These are phyloP conservation scores for Chrysina gloriosa DNA, from an alignment of 2,888 invertebrate genomes.

Conservation along the genomic window DNA sequence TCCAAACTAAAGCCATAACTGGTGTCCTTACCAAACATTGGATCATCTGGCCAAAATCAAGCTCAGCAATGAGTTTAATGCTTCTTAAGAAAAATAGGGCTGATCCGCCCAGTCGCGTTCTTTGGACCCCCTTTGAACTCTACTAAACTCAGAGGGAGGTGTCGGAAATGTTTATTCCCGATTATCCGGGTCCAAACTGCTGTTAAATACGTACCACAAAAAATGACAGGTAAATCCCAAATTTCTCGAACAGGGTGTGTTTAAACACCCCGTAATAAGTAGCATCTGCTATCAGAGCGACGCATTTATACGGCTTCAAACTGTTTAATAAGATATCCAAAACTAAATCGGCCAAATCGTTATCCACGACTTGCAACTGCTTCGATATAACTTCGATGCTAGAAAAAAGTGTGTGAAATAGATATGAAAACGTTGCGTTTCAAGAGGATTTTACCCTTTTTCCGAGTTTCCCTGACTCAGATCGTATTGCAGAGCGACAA, in stretches of 20 bases:
- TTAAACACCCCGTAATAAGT: conserved; percentile 69
- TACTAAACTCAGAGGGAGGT: too few relatives aligned
- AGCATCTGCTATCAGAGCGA: conserved; percentile 68
- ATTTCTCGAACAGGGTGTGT: conserved; percentile 65
- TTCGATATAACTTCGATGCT: conserved; percentile 35
- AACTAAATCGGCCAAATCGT: conserved; percentile 50
- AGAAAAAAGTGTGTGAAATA: neutral
- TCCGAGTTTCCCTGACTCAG: neutral
- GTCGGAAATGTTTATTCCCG: conserved; percentile 26
- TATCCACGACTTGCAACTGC: conserved; percentile 43
- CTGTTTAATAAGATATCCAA: conserved; percentile 59
- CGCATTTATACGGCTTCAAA: conserved; percentile 64
- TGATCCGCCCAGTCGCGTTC: too few relatives aligned
- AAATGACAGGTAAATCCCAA: conserved; percentile 64
- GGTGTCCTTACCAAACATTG: too few relatives aligned
- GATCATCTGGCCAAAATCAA: too few relatives aligned
- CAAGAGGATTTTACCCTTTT: conserved; percentile 5
- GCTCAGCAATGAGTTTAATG: too few relatives aligned
- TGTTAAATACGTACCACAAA: conserved; percentile 67
- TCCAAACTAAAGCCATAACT: too few relatives aligned
- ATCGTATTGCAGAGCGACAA: neutral
- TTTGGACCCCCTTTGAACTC: too few relatives aligned
- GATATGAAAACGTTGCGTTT: neutral
- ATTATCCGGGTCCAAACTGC: too few relatives aligned
- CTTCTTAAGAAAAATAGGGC: too few relatives aligned